Base-by-base conservation (phyloP, 2,888 invertebrate species). In the Psylliodes chrysocephalus region DNA sequence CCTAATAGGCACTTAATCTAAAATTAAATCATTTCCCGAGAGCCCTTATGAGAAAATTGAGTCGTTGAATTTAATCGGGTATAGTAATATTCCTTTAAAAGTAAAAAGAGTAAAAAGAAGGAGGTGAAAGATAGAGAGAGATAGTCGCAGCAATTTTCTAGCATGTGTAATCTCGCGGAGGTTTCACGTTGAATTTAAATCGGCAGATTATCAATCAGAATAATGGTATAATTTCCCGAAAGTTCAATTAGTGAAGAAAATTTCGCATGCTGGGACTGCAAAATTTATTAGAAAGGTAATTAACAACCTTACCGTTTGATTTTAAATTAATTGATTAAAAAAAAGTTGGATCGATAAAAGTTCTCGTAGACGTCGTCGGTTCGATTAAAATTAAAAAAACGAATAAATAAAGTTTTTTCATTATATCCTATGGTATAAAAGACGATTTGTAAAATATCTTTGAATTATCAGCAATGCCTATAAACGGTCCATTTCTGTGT, bases 121-220 rank as follows among this genome's bases (percentile, higher is more conserved):
- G 44, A 19, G 38, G 53, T 38, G 28, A 30, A 33, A 35, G 10
- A 40, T 28, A 46, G 56, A 30, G 52, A 25, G 15, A 25, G 30
- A 60, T 52, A 30, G 52, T 22, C n/a, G 12, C 60, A 17, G 52
- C 61, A 61, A 66, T 64, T 62, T 60, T 62, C 42, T 30, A 64
- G 60, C 55, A 66, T 63, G 63, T 69, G 62, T 62, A 64, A 69
- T 64, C 51, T 46, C 35, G 60, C 25, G 38, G 60, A 44, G 35
- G 60, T 56, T 61, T 54, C 59, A 62, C 60, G 28, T 60, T 35
- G 65, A 66, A 63, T 68, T 57, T 60, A 61, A 64, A 66, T 69
- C 60, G 60, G 51, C 54, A 47, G 62, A 66, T 69, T 66, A 69
- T 63, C 62, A 65, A 67, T 69, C 60, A 65, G 64, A 60, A 62